Evolutionary conservation across 2,113 vertebrate genomes (phyloP), one percentile per base, ranked within the genome.

Genomic region (Amazona guildingii): DNA sequence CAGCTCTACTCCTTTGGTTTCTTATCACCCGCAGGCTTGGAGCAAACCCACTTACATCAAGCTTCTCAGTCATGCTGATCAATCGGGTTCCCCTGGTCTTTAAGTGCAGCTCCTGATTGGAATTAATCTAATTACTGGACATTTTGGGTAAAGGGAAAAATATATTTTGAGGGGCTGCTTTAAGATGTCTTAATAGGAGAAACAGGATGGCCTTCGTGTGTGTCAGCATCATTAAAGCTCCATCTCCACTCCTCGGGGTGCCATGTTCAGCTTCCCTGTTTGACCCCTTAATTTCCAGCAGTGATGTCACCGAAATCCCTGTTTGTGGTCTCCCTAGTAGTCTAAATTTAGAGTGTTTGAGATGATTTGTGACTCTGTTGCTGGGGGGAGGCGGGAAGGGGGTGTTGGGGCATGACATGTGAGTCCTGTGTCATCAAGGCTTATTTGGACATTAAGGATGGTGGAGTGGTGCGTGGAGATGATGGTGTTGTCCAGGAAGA

Each of bases 281-380:
- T 70, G 88, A 92, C 88, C 82, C 83, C 89, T 88, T 43, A 31
- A 81, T 82, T 86, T 85, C 63, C 79, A 82, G 67, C 80, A 62
- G 68, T 86, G 86, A 86, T 62, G 88, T 92, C 90, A 94, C 69
- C 7, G 23, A 93, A 94, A 84, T 96, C 85, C 48, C 78, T 77
- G 51, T 72, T 92, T 67, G 57, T 66, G 70, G 83, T 61, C 51
- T 43, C 0, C 4, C 59, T 57, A 68, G 75, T 0, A 1, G 52
- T 52, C 95, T 97, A 97, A 96, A 97, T 97, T 92, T 96, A 96
- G 94, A 78, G 79, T 5, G 7, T 95, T 97, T 68, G 91, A 96
- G 91, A 90, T 91, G 96, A 91, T 94, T 94, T 94, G 84, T 79
- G 72, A 83, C 69, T 94, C 90, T 81, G 94, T 86, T 95, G 79